Base-by-base conservation (phyloP, 2,797 vertebrate species). In the Eospalax fontanierii region DNA sequence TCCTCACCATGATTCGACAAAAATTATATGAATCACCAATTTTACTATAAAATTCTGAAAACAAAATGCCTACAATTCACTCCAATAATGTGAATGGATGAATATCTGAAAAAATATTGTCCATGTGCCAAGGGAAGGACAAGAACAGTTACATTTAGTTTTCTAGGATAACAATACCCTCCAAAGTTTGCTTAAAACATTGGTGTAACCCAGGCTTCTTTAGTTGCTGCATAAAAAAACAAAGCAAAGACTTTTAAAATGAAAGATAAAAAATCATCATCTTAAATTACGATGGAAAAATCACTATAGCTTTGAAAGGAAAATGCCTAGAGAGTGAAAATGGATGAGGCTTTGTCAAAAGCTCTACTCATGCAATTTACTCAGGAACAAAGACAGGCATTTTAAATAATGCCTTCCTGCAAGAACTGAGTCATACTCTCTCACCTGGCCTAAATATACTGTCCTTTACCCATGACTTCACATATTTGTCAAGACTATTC, bases 1-100 rank as follows among this genome's bases (percentile, higher is more conserved):
- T 92, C 50, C 65, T 46, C 65, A 38, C 8, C 6, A 80, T 46
- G 19, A 6, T 57, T 87, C 93, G 35, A 87, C 46, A 93, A 57
- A n/a, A 89, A 74, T 18, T 92, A 18, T 40, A 10, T 40, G 35
- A 16, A 22, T 90, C 50, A 65, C 6, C n/a, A 94, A 61, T 79
- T 86, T 88, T 35, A 86, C 59, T 50, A 46, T 50, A 83, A 86
- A 91, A 86, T 80, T 90, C 80, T 89, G 33, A 40, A 87, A 88
- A 75, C 50, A 90, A 93, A 94, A 76, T 78, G 4, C 2, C 35
- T 43, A 68, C n/a, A 61, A 35, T 75, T 90, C n/a, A 75, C 18
- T 61, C 12, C 22, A 35, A 81, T 94, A 89, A 10, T 28, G 10
- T 66, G 85, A 65, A 50, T 91, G 33, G 43, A 71, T 85, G 38